Conservation (phyloP, 2,888 invertebrate species). For the Callimorpha dominula region DNA sequence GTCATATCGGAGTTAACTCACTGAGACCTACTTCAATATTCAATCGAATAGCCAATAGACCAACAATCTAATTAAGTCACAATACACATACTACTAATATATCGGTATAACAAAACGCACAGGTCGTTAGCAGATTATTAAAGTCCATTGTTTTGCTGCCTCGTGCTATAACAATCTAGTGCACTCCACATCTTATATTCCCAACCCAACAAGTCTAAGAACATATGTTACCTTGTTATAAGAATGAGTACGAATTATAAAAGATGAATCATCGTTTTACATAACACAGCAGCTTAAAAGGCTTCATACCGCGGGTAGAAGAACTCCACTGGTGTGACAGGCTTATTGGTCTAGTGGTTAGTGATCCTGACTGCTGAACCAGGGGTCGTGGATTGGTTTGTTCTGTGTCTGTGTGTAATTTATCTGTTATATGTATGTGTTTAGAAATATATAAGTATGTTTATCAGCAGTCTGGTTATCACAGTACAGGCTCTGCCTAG, state of each 20-base stretch:
- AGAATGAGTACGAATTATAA: not conserved
- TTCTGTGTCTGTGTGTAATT: too few relatives aligned
- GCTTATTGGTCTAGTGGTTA: too few relatives aligned
- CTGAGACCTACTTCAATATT: too few relatives aligned
- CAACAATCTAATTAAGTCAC: not conserved
- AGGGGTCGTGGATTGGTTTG: too few relatives aligned
- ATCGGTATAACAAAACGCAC: slow-evolving; percentile 8
- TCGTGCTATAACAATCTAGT: slow-evolving; percentile 6
- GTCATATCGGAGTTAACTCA: too few relatives aligned
- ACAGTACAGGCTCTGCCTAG: too few relatives aligned
- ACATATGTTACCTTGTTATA: not conserved
- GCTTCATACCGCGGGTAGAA: not conserved
- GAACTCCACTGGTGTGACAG: too few relatives aligned
- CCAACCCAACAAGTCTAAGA: not conserved
- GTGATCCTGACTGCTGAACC: too few relatives aligned
- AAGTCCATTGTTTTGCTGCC: slow-evolving; percentile 3
- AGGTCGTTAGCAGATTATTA: slow-evolving; percentile 2
- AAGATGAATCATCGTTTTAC: not conserved
- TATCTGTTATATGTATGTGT: too few relatives aligned
- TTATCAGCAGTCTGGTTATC: too few relatives aligned
- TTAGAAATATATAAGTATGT: too few relatives aligned
- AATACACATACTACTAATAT: not conserved
- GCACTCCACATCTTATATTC: slow-evolving; percentile 17
- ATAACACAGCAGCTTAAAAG: not conserved
- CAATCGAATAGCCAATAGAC: not conserved